Percentiles rank a stretch among this genome's conserved stretches.
Evolutionary conservation across 2,888 invertebrate genomes (phyloP).

Genomic region (Drosophila picticornis): DNA sequence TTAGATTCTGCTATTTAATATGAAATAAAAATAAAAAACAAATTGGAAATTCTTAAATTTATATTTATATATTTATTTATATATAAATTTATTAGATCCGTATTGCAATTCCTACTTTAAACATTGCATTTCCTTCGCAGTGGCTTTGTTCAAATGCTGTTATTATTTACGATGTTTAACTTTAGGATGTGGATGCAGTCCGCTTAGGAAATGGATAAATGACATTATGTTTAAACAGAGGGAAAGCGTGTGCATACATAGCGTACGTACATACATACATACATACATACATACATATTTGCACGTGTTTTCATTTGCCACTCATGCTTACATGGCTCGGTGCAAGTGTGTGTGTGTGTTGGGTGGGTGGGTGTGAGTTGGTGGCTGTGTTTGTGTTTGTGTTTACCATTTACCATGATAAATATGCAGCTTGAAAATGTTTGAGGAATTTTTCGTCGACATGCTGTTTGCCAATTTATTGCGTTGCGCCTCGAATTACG

Average conservation of each 20-base stretch:
- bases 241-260: background rate
- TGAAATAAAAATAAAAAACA: background rate
- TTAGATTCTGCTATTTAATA: too few relatives aligned
- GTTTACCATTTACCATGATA: conserved; percentile 42
- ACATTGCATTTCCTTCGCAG: background rate
- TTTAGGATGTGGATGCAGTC: background rate
- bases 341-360: background rate
- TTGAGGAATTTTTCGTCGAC: conserved; percentile 59
- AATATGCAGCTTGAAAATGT: conserved; percentile 66
- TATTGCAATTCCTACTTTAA: background rate
- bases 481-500: conserved; percentile 58
- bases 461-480: conserved; percentile 62
- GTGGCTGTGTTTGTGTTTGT: background rate
- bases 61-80: too few relatives aligned
- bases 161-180: background rate
- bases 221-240: background rate
- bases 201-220: background rate
- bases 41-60: background rate
- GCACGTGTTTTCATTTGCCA: background rate
- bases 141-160: background rate
- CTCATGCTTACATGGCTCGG: background rate
- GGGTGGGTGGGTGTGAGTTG: background rate
- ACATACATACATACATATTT: too few relatives aligned
- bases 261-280: too few relatives aligned
- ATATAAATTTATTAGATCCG: too few relatives aligned